Evolutionary conservation across 2,797 vertebrate genomes (phyloP), one percentile per base, ranked within the genome.

Genomic region (Urosaurus nigricauda): DNA sequence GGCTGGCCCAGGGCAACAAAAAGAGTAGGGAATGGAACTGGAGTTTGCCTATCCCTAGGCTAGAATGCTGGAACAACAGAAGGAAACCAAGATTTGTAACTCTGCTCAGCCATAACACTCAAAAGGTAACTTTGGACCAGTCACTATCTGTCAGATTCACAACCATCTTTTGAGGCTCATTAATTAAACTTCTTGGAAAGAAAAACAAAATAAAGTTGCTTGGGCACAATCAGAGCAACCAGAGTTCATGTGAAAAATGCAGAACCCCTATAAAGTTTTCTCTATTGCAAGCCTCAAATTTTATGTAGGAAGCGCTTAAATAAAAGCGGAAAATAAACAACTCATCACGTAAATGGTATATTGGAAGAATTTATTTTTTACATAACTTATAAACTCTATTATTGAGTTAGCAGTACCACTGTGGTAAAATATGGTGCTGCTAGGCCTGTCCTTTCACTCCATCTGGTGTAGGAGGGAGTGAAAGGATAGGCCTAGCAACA

Each of bases 131-230:
- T 16, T 58, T 37, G 14, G 4, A 6, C 26, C 14, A 47, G 9
- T 47, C 63, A 83, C 53, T 60, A 60, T 75, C 35, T 75, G 71
- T 73, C n/a, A 56, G 83, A 21, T 85, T 85, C 71, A 75, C n/a
- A 58, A 74, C 53, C 75, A 37, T 14, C 24, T 17, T 17, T 14
- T 21, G 51, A 32, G 7, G 12, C 5, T 56, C 1, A n/a, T 58
- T 74, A 6, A 58, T 40, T 37, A 71, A 24, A 37, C 47, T 40
- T 53, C 21, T 58, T 74, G n/a, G 51, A 74, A 9, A 8, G 17
- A 84, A 17, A 19, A 16, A 19, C 17, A 21, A 35, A 24, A 13
- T 35, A 21, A 32, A 60, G 35, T 40, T 16, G 37, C 8, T 56
- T 11, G 35, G 12, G 14, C 24, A 8, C 16, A 24, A 37, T 35